A percentile compares a stretch with the other conserved stretches of the same genome.
Conservation (phyloP, 2,888 invertebrate genomes). For the Eupithecia inturbata region DNA sequence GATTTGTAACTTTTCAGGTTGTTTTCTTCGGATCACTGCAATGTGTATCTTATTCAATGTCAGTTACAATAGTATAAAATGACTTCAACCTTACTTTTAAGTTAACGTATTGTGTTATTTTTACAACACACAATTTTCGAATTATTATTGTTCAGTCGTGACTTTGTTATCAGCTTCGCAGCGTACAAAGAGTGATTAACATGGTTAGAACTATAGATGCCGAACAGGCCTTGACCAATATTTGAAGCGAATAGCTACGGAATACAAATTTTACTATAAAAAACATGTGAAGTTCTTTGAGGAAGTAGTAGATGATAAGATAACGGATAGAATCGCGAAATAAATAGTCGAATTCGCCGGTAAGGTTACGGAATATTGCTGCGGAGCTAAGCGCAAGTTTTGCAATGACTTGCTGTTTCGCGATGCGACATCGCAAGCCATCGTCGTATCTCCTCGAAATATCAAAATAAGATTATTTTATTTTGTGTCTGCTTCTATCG, state of each 20-base stretch:
- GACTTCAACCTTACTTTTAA: neutral
- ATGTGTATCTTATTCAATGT: neutral
- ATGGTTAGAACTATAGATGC: slow-evolving; percentile 33
- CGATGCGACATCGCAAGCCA: slow-evolving; percentile 52
- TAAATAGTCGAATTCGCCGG: slow-evolving; percentile 51
- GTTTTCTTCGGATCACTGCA: neutral
- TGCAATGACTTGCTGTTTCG: slow-evolving; percentile 68
- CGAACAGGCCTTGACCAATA: slow-evolving; percentile 43
- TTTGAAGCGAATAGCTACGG: slow-evolving; percentile 24
- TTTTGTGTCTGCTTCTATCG: slow-evolving; percentile 59
- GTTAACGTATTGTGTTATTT: neutral
- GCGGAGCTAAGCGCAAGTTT: slow-evolving; percentile 68
- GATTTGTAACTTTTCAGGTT: neutral
- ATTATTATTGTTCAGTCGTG: slow-evolving; percentile 39
- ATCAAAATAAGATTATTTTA: slow-evolving; percentile 70
- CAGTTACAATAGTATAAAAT: neutral
- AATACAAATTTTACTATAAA: slow-evolving; percentile 28
- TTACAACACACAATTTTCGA: slow-evolving; percentile 16
- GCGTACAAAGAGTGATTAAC: slow-evolving; percentile 29
- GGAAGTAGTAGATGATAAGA: slow-evolving; percentile 33
- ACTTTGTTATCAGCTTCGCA: slow-evolving; percentile 34
- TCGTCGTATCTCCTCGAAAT: slow-evolving; percentile 65
- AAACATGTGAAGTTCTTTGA: slow-evolving; percentile 12
- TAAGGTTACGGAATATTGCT: slow-evolving; percentile 66
- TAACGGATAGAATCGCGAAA: slow-evolving; percentile 50